Percentiles rank a stretch among this genome's conserved stretches.
phyloP scores from a whole-genome alignment of 2,113 vertebrate genomes.

The Tachycineta bicolor region DNA sequence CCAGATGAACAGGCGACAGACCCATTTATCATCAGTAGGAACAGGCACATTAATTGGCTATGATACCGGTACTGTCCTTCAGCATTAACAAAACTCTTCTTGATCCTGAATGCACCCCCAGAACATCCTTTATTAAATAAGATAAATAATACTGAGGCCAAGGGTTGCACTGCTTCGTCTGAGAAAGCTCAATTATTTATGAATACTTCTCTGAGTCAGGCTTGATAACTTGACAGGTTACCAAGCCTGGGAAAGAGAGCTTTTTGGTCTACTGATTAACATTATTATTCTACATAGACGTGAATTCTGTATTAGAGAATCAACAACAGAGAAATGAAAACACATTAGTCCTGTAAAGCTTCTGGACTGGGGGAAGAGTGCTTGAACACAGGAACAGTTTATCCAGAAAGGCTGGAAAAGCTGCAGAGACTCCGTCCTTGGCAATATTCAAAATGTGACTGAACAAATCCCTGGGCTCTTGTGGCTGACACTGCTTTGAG shows the following conservation, averaged over 20 bases:
- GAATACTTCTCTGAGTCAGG: not conserved
- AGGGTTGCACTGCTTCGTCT: not conserved
- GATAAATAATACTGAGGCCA: constrained; percentile 24
- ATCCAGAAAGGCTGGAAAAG: not conserved
- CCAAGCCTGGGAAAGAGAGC: not conserved
- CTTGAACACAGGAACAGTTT: not conserved
- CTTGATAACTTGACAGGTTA: not conserved
- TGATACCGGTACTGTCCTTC: not conserved
- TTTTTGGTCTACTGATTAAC: not conserved
- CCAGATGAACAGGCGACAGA: not conserved
- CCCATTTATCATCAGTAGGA: constrained; percentile 54
- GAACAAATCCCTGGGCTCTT: not conserved
- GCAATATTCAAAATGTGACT: not conserved
- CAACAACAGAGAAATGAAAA: not conserved
- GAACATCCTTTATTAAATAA: constrained; percentile 29
- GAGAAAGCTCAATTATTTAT: constrained; percentile 27
- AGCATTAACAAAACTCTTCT: constrained; percentile 33
- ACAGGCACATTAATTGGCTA: constrained; percentile 40
- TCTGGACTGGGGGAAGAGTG: not conserved
- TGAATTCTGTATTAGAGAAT: not conserved
- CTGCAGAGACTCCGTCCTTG: not conserved
- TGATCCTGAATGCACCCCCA: constrained; percentile 11
- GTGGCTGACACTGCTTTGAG: not conserved
- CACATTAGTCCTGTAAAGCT: not conserved
- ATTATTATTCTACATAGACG: not conserved